Conservation (phyloP, 2,888 invertebrate species). For the Tetanocera ferruginea region DNA sequence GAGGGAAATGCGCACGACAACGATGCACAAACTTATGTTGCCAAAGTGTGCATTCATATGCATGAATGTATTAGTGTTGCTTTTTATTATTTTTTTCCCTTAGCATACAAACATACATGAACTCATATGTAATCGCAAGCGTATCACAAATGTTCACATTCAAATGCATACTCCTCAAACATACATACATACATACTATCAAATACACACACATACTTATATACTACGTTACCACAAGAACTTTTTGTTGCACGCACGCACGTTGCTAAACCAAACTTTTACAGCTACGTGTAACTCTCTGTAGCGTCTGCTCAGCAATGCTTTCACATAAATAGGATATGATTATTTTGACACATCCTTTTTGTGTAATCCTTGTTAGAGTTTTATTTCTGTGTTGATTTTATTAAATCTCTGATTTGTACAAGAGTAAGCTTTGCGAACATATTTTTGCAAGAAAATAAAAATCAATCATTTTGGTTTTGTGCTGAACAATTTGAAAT, state of each 20-base stretch:
- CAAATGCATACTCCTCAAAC: background rate
- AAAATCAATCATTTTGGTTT: no score
- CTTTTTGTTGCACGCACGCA: background rate
- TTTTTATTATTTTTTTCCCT: no score
- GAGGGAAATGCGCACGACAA: no score
- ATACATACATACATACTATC: no score
- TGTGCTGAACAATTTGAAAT: no score
- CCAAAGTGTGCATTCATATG: no score
- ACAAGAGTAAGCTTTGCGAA: background rate
- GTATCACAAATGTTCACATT: background rate
- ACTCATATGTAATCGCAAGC: background rate
- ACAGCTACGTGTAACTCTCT: no score
- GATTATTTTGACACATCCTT: constrained; percentile 18
- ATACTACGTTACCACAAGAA: background rate
- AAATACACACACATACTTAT: background rate
- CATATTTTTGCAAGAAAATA: no score
- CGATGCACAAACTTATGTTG: no score
- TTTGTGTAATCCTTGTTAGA: background rate
- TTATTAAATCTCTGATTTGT: background rate
- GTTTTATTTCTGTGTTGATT: background rate
- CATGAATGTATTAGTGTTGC: no score
- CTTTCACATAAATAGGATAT: constrained; percentile 1
- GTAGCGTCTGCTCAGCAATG: background rate
- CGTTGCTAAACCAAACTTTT: background rate
- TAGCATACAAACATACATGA: no score